Base-by-base conservation (phyloP, 2,113 vertebrate species). In the Mirza zaza region DNA sequence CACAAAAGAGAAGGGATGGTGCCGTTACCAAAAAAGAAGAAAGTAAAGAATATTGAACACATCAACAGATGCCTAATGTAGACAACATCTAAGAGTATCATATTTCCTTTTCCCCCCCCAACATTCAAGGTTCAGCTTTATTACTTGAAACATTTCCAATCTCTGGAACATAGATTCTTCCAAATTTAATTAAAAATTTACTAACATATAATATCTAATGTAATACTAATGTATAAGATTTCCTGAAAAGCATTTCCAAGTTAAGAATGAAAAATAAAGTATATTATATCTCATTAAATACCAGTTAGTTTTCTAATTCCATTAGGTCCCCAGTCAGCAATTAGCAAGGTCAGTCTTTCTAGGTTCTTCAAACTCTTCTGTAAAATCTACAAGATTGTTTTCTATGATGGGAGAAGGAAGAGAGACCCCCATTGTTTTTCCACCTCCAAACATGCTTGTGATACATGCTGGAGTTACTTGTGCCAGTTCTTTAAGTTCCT, bases 391-490 rank as follows among this genome's bases (percentile, higher is more conserved):
- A 84, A 98, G 98, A 67, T 97, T 96, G 75, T 98, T 98, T 11
- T 98, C 97, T 25, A 90, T 6, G 2, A 94, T 98, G 13, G 98
- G 98, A 2, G 90, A 71, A 85, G 99, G 99, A 27, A 98, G 4
- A 0, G 99, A 98, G 79, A 99, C 98, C 23, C 99, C 99, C 99
- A 99, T 99, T 9, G 99, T 99, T 96, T 98, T 99, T 87, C 99
- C 98, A 96, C 99, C 99, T 71, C 99, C 99, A 0, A 98, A 98
- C 0, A 99, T 95, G 57, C 99, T 99, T 83, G 99, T 99, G 48
- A 99, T 99, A 1, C 99, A 99, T 36, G 99, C 98, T 0, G 99
- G 99, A 6, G 99, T 98, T 94, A 99, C 99, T 95, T 98, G 98
- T 1, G 99, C 99, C 14, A 99, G 98, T 76, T 98, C 97, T 23